These are phyloP conservation scores for Saxidomus purpurata DNA, from an alignment of 1,140 invertebrate genomes.

Conservation along the genomic window DNA sequence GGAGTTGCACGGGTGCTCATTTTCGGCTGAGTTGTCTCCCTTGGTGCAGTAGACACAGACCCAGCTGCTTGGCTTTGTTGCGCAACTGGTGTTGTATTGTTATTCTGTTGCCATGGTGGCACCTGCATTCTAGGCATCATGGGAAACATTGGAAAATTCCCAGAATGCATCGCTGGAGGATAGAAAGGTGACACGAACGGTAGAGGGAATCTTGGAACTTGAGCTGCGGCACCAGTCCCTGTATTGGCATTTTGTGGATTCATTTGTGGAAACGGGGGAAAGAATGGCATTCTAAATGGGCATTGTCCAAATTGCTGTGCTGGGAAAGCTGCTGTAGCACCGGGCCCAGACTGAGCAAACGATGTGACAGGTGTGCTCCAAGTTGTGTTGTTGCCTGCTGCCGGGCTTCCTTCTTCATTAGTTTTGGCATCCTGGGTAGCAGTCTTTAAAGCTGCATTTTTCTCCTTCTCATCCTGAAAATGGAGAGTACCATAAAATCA, in stretches of 20 bases:
- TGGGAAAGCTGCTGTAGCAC: background rate
- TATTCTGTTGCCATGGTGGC: slow-evolving; percentile 49
- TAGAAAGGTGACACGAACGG: slow-evolving; percentile 57
- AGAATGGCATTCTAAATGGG: slow-evolving; percentile 49
- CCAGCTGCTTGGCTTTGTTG: background rate
- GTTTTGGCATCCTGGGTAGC: background rate
- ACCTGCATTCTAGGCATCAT: slow-evolving; percentile 36
- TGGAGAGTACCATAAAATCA: background rate
- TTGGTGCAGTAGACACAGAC: background rate
- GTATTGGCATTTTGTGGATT: background rate
- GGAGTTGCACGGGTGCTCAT: background rate
- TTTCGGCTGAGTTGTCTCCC: background rate
- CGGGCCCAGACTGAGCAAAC: no score
- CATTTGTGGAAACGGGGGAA: slow-evolving; percentile 37
- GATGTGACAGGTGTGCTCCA: background rate
- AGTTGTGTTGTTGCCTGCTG: background rate
- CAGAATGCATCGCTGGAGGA: slow-evolving; percentile 39
- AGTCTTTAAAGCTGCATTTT: slow-evolving; percentile 58
- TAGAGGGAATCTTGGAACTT: slow-evolving; percentile 63
- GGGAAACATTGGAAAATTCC: slow-evolving; percentile 16
- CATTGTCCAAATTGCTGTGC: slow-evolving; percentile 49
- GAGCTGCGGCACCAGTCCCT: background rate
- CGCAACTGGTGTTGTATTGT: background rate
- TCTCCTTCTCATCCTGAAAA: slow-evolving; percentile 68
- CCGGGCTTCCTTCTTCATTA: background rate